Evolutionary conservation across 2,797 vertebrate species (phyloP), one percentile per base, ranked within the genome.

Genomic region (Crypturellus tataupa): DNA sequence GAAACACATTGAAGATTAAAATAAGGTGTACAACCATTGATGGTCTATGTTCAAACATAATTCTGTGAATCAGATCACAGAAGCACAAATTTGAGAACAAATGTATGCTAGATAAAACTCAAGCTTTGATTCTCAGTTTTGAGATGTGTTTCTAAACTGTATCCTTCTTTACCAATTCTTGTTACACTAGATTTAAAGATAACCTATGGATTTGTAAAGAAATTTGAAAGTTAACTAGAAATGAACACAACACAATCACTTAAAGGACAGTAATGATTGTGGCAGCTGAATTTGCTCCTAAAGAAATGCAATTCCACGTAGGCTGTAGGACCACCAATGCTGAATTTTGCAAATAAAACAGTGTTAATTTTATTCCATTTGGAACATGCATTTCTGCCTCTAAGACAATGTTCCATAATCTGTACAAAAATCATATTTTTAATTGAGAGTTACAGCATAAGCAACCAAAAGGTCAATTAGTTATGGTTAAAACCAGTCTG

Each of bases 21-120:
- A 47, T 77, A 20, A 70, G 47, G 46, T 49, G 58, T 0, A 0
- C 1, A 2, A 1, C 3, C 35, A 25, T 5, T 31, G 44, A 80
- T 70, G 77, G 62, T 16, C 31, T 21, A 60, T 59, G 33, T 78
- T 89, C 82, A 90, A 88, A 85, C 47, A 58, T 0, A 7, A 44
- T 2, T 80, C 27, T 35, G 51, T 51, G 56, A 85, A 84, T 47
- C 60, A 73, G 79, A 88, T 31, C 47, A 53, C 51, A 51, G 5
- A 71, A 68, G 10, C 21, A 93, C 6, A 70, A 35, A 73, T 53
- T 49, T 29, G 60, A 91, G 71, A 90, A 64, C 40, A 73, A 89
- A 93, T 49, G 5, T 14, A 89, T n/a, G 71, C 24, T 44, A 69
- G 27, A 67, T 2, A 20, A 73, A 1, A 9, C 5, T 19, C 39